phyloP scores from a whole-genome alignment of 2,113 vertebrate species.

The Chelonoidis abingdonii region DNA sequence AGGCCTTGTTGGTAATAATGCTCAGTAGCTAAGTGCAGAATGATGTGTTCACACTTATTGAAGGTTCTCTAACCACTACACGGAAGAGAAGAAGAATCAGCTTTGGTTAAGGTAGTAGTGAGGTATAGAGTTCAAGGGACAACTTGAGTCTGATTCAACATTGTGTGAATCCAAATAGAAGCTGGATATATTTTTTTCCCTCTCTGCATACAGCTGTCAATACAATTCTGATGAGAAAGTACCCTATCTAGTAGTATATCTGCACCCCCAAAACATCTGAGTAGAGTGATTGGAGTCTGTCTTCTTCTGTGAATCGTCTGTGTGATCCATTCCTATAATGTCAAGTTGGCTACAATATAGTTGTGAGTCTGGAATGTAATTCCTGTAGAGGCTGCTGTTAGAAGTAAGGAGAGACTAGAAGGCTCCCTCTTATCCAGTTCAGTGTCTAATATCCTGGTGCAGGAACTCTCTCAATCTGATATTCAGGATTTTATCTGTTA shows the following conservation, averaged over 20 bases:
- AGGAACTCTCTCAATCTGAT: neutral
- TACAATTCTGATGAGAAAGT: neutral
- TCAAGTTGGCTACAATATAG: neutral
- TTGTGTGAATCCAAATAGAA: neutral
- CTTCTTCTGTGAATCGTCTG: fast-evolving
- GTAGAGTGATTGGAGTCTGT: neutral
- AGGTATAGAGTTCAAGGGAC: neutral
- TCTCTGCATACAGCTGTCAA: neutral
- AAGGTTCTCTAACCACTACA: neutral
- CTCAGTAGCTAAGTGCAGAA: neutral
- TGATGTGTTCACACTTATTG: neutral
- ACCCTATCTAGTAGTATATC: neutral
- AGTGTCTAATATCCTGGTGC: fast-evolving
- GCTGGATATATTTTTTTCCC: neutral
- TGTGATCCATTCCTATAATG: neutral
- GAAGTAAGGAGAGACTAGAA: neutral
- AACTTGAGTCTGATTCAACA: neutral
- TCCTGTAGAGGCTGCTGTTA: neutral
- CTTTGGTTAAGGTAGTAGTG: neutral
- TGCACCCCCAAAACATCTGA: neutral
- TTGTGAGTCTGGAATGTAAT: neutral
- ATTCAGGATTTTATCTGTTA: neutral
- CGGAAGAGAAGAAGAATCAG: neutral
- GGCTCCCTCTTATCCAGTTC: neutral
- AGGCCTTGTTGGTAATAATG: neutral